Base-by-base conservation (phyloP, 1,140 invertebrate species). In the Apis dorsata region DNA sequence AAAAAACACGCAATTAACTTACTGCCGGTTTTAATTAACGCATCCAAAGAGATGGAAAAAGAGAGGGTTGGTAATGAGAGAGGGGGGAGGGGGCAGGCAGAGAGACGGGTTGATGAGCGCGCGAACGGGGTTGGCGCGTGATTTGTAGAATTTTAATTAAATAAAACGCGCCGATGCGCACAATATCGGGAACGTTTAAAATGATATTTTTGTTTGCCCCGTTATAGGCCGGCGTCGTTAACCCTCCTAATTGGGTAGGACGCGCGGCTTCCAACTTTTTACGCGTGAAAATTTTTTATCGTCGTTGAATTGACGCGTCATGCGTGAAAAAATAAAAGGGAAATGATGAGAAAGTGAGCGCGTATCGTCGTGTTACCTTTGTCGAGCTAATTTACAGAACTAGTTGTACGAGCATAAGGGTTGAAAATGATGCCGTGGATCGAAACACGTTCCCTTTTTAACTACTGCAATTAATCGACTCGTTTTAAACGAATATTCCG, bases 101-200 rank as follows among this genome's bases (percentile, higher is more conserved):
- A 17, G 12, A 24, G 19, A 55, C 21, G 11, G 21, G 9, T 8
- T 11, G 75, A 17, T 44, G 66, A 77, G 68, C 24, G 51, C 8
- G 15, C 66, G 17, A 72, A 49, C 44, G 7, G 59, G 19, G 19
- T 63, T 57, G 15, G 21, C 24, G 12, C 49, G 59, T 63, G 63
- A 75, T 75, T 81, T 75, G 24, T 75, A 28, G 55, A 75, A 81
- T 81, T 81, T 81, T 75, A 81, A 81, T 75, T 81, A 70, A 79
- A 72, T 66, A 55, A 74, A 73, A 74, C 24, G 79, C 60, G 15
- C 17, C 68, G 57, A 79, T 72, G 78, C 68, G 13, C 59, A 55
- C 63, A 44, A 44, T 63, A 21, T 28, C 60, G 57, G n/a, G 1
- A 44, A 66, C 70, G 28, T 55, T 74, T 81, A 21, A 57, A 65